phyloP scores from a whole-genome alignment of 2,797 vertebrate species.

The Crypturellus tataupa region DNA sequence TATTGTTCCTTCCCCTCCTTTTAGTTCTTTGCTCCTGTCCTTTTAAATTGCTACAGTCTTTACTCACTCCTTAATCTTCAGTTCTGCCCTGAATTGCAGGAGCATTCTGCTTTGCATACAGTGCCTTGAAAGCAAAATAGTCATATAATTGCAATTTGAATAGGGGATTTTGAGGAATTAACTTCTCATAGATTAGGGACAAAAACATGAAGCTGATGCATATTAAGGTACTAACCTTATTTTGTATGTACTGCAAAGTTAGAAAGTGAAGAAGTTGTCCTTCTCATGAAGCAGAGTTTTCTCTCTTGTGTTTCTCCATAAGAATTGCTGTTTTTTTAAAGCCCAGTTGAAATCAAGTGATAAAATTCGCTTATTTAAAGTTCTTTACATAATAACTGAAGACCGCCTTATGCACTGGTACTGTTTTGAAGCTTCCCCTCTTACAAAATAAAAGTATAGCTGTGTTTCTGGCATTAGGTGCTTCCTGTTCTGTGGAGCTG shows the following conservation, averaged over 20 bases:
- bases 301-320: background rate
- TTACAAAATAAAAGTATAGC: background rate
- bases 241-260: background rate
- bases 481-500: background rate
- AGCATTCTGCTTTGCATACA: background rate
- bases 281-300: background rate
- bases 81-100: background rate
- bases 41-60: background rate
- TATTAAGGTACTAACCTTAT: background rate
- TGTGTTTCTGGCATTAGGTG: background rate
- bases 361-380: background rate
- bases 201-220: background rate
- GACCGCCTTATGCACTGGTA: background rate
- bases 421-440: background rate
- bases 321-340: constrained; percentile 6
- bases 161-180: background rate
- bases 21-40: background rate
- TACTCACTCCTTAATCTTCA: background rate
- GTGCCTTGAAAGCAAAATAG: background rate
- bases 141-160: background rate
- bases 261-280: background rate
- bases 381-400: background rate
- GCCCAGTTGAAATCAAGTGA: background rate
- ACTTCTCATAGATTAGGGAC: background rate
- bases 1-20: background rate